phyloP scores from a whole-genome alignment of 2,113 vertebrate genomes.

The Gobio gobio region DNA sequence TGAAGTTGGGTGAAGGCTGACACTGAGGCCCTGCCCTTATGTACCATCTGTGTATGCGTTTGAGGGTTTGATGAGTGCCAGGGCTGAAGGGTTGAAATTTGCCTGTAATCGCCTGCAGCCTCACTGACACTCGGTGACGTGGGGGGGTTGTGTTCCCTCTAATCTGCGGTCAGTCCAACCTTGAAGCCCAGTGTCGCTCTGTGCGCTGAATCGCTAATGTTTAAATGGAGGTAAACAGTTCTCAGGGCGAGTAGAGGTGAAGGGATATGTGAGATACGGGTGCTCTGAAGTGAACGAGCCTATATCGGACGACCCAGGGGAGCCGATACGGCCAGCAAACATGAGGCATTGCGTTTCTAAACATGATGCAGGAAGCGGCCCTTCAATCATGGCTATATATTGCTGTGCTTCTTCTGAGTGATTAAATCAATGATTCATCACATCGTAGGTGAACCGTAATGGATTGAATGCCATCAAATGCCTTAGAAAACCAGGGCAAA shows the following conservation, averaged over 20 bases:
- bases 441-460: slow-evolving; percentile 13
- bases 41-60: background rate
- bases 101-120: slow-evolving; percentile 44
- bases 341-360: background rate
- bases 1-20: slow-evolving; percentile 40
- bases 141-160: slow-evolving; percentile 21
- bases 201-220: slow-evolving; percentile 48
- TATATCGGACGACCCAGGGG: background rate
- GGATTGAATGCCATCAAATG: background rate
- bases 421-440: slow-evolving; percentile 33
- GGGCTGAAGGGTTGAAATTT: slow-evolving; percentile 25
- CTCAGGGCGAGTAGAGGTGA: slow-evolving; percentile 8
- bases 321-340: background rate
- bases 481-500: background rate
- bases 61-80: background rate
- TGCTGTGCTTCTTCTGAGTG: background rate
- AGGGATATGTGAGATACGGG: slow-evolving; percentile 18
- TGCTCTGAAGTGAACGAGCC: slow-evolving; percentile 6
- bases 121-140: slow-evolving; percentile 31
- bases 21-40: slow-evolving; percentile 13
- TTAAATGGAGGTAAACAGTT: slow-evolving; percentile 34
- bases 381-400: slow-evolving; percentile 4
- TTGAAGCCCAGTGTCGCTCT: slow-evolving; percentile 38
- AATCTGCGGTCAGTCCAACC: slow-evolving; percentile 54
- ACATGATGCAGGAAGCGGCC: background rate